Percentiles rank a stretch among this genome's conserved stretches.
phyloP scores from a whole-genome alignment of 1,140 invertebrate genomes.

The Thrips palmi region DNA sequence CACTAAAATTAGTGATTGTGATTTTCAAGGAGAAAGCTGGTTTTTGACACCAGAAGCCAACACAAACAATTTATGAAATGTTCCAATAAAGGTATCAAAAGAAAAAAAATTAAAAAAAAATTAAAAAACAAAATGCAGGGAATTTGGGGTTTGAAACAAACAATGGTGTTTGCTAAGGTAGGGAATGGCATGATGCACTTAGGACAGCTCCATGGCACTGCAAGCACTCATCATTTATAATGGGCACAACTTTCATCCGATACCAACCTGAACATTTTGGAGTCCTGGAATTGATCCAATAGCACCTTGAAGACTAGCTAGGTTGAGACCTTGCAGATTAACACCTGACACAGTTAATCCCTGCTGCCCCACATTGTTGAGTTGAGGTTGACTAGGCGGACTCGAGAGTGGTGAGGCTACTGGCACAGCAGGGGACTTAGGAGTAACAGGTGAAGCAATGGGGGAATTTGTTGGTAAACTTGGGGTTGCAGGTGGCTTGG shows the following conservation, averaged over 20 bases:
- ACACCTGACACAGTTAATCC: constrained; percentile 20
- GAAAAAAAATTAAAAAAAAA: too few relatives aligned
- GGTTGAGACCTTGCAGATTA: constrained; percentile 52
- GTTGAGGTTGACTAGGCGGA: constrained; percentile 22
- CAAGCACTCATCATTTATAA: too few relatives aligned
- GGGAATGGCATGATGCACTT: too few relatives aligned
- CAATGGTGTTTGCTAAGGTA: too few relatives aligned
- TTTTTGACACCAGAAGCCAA: too few relatives aligned
- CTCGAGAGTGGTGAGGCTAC: constrained; percentile 17
- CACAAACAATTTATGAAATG: too few relatives aligned
- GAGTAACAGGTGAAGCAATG: constrained; percentile 13
- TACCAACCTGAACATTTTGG: constrained; percentile 50
- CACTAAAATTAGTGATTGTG: too few relatives aligned
- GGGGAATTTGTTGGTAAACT: neutral
- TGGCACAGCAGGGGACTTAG: constrained; percentile 11
- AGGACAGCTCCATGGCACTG: too few relatives aligned
- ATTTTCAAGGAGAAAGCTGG: too few relatives aligned
- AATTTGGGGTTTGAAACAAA: too few relatives aligned
- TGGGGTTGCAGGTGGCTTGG: constrained; percentile 5
- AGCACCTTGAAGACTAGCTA: constrained; percentile 48
- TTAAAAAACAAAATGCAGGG: too few relatives aligned
- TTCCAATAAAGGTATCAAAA: too few relatives aligned
- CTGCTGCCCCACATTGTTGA: constrained; percentile 3
- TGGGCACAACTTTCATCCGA: constrained; percentile 15
- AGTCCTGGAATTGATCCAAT: constrained; percentile 45